Base-by-base conservation (phyloP, 2,797 vertebrate species). In the Crenuchus spilurus region DNA sequence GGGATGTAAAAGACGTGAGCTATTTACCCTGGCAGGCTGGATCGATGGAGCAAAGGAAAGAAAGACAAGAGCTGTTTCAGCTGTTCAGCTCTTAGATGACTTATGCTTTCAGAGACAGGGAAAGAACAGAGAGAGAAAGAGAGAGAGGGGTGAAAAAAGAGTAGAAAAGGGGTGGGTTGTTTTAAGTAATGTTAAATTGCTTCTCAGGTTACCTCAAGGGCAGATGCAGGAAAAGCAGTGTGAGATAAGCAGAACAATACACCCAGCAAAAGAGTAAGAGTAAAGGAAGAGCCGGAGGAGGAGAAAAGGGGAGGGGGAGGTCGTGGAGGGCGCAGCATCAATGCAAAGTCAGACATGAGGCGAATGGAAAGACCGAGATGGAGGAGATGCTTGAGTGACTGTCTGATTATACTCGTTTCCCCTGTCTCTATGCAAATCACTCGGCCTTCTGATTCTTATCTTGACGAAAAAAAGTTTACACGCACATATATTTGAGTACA, bases 11-110 rank as follows among this genome's bases (percentile, higher is more conserved):
- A 54, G 39, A 78, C 63, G 63, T 16, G 22, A 52, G 58, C 75
- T 64, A 68, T 78, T 64, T 71, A 68, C 74, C 58, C 65, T 22
- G 41, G 61, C 58, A 20, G 39, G 44, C 22, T 2, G 22, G 76
- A 83, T 81, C 74, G 58, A 81, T 81, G 62, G n/a, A 41, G 22
- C 39, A 64, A 33, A 62, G 24, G 61, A 60, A 54, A 76, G 55
- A 70, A 73, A 78, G 74, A 77, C 76, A 79, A 75, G 72, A 75
- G 72, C 80, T 77, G 77, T 69, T 77, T 77, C 44, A 67, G 58
- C 76, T 72, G 33, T 39, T 70, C 24, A 49, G 63, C 65, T 66
- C 67, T 75, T 42, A 72, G 71, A 63, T 83, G 63, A 74, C 70
- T 57, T 61, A 22, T 20, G 18, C 37, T 37, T 31, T 35, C 13